Evolutionary conservation across 2,888 invertebrate genomes (phyloP).

Genomic region (Tupiocoris notatus): DNA sequence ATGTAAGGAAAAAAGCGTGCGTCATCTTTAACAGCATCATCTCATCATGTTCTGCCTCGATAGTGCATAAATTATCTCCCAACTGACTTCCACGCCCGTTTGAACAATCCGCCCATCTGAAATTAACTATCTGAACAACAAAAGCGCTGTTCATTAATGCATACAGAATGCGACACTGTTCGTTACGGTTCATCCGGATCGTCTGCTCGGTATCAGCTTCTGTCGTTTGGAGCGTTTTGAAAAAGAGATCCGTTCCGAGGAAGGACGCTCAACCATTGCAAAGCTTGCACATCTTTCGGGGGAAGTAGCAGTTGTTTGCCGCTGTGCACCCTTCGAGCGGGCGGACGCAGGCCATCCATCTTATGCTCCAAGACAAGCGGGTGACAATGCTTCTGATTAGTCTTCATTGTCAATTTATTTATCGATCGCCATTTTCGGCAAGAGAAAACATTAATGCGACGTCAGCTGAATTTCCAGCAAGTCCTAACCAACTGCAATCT

Average conservation of each 20-base stretch:
- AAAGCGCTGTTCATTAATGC: not conserved
- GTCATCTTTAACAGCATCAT: not conserved
- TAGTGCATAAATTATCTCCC: not conserved
- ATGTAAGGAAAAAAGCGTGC: too few species aligned
- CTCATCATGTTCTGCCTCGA: not conserved
- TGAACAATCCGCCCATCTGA: not conserved
- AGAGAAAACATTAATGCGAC: too few species aligned
- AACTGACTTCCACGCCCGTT: not conserved
- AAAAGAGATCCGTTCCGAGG: not conserved
- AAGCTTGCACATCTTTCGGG: not conserved
- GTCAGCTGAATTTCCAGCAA: too few species aligned
- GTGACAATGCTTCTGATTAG: slow-evolving; percentile 33
- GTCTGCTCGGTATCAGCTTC: not conserved
- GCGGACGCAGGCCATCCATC: slow-evolving; percentile 20
- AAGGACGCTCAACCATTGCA: not conserved
- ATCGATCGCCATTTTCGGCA: not conserved
- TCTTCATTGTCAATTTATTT: slow-evolving; percentile 23
- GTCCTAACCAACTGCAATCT: too few species aligned
- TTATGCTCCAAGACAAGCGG: slow-evolving; percentile 17
- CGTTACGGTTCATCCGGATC: not conserved
- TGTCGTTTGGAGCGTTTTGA: not conserved
- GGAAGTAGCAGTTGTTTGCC: slow-evolving; percentile 21
- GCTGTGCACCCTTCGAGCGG: not conserved
- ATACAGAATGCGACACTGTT: not conserved
- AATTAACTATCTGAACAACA: not conserved